Percentiles rank a stretch among this genome's conserved stretches.
Evolutionary conservation across 2,797 vertebrate genomes (phyloP).

Genomic region (Poecilia picta): DNA sequence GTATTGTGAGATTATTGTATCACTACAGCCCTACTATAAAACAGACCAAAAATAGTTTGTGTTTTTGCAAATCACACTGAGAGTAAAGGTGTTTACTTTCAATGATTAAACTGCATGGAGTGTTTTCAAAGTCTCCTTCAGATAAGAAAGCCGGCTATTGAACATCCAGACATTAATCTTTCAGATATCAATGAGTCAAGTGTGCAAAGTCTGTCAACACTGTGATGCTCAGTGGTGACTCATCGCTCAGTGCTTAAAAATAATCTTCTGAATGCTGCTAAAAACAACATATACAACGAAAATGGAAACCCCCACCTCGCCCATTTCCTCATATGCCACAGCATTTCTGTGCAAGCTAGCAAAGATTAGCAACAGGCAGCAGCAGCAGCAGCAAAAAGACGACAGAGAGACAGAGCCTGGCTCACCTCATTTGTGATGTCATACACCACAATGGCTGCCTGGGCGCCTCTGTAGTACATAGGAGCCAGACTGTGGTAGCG

Average conservation of each 20-base stretch:
- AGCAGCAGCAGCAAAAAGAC: background rate
- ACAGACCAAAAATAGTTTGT: too few species aligned
- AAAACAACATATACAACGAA: background rate
- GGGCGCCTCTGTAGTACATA: conserved; percentile 99
- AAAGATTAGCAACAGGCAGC: background rate
- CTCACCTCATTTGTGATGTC: conserved; percentile 98
- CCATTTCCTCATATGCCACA: background rate
- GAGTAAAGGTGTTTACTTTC: background rate
- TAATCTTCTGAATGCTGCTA: background rate
- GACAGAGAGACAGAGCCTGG: conserved; percentile 19
- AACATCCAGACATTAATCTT: background rate
- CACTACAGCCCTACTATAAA: too few species aligned
- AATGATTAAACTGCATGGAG: background rate
- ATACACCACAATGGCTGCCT: conserved; percentile 99
- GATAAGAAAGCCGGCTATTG: background rate
- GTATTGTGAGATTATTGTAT: too few species aligned
- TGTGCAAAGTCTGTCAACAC: background rate
- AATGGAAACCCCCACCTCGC: conserved; percentile 14
- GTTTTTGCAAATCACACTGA: background rate
- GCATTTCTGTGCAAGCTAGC: background rate
- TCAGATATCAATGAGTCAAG: background rate
- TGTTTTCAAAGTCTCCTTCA: background rate
- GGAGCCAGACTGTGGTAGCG: conserved; percentile 98
- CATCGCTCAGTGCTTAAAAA: conserved; percentile 22
- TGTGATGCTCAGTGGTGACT: conserved; percentile 13